Evolutionary conservation across 2,113 vertebrate genomes (phyloP), one percentile per base, ranked within the genome.

Genomic region (Cyprinus carpio): DNA sequence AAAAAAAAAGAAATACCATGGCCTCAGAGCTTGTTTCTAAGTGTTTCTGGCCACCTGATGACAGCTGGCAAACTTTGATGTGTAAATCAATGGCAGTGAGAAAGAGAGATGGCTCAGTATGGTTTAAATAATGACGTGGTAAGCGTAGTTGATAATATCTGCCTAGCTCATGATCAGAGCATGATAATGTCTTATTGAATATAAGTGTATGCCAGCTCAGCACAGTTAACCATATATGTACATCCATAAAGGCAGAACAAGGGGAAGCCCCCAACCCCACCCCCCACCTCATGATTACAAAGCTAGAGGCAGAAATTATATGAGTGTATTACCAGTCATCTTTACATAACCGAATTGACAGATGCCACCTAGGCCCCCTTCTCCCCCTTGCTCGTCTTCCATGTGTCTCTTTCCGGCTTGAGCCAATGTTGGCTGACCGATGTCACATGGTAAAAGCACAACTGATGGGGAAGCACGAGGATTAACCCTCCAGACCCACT

Each of bases 291-390:
- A 90, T 92, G 90, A 90, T 79, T 86, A 12, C 85, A 75, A 71
- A 64, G 86, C 83, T 84, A 78, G 79, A 74, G 83, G 74, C 87
- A 76, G 87, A 81, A 40, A 77, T 85, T 65, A 86, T 81, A 89
- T 83, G 86, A 93, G 86, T 93, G 87, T 89, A 92, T 91, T 92
- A 92, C 91, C 87, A 85, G 91, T 90, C 76, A 88, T 88, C 88
- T 93, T 94, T 95, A 95, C 90, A 91, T 94, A 95, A 94, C 88
- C 84, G 90, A 92, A 92, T 91, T 90, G 91, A 87, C 93, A 91
- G 92, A 92, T 92, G 90, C 89, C 58, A 80, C 83, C 83, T 20
- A 37, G 51, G 64, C 72, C 64, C 60, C 75, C 79, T 78, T 58
- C 84, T 18, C 40, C 56, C 64, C 46, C 90, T 9, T 88, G 69